Conservation (phyloP, 2,797 vertebrate species). For the Myiotriccus ornatus region DNA sequence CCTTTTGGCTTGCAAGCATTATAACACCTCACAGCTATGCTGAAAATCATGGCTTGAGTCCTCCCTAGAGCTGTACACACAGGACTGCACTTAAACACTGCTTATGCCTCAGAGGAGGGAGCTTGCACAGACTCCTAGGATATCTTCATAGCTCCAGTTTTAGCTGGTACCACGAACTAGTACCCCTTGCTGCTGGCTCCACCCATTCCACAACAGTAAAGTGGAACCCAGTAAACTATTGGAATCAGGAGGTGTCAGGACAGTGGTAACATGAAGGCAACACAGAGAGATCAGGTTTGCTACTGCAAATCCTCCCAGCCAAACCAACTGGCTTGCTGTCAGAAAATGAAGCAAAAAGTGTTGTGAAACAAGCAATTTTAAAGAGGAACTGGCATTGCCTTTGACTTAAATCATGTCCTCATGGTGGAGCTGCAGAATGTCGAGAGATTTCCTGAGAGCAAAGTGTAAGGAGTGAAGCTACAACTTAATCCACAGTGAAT, state of each 20-base stretch:
- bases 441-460: background rate
- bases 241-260: background rate
- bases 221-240: too few species aligned
- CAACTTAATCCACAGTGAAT: background rate
- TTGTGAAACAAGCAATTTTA: background rate
- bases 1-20: background rate
- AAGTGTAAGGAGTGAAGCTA: background rate
- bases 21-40: background rate
- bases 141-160: background rate
- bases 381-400: background rate
- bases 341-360: background rate
- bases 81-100: background rate
- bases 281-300: slow-evolving; percentile 1
- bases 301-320: slow-evolving; percentile 41
- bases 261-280: background rate
- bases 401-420: background rate
- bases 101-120: background rate
- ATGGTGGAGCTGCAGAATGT: background rate
- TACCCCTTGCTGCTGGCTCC: background rate
- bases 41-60: background rate
- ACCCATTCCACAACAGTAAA: background rate
- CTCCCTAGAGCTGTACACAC: background rate
- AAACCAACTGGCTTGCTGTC: background rate
- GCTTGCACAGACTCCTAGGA: background rate
- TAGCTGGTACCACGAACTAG: background rate